Evolutionary conservation across 2,113 vertebrate genomes (phyloP).

Genomic region (Odobenus rosmarus): DNA sequence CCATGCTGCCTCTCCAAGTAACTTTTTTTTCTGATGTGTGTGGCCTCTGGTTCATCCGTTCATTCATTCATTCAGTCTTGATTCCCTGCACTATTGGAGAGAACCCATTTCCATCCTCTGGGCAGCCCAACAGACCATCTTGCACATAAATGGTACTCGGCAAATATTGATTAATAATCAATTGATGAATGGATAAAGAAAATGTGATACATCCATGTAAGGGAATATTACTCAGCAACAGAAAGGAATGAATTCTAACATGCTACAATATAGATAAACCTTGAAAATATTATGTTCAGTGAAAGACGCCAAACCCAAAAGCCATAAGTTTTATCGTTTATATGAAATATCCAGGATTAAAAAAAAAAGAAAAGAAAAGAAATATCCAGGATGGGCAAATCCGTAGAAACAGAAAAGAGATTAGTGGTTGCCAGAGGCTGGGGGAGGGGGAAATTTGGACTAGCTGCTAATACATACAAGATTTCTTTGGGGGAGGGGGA

Average conservation of each 20-base stretch:
- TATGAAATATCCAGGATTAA: neutral
- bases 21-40: neutral
- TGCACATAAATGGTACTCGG: neutral
- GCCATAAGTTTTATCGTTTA: neutral
- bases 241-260: neutral
- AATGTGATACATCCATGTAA: neutral
- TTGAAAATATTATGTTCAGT: neutral
- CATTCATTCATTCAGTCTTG: neutral
- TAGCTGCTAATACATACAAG: neutral
- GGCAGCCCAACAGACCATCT: neutral
- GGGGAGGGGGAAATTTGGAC: no score
- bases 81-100: neutral
- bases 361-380: neutral
- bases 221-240: neutral
- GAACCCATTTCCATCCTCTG: neutral
- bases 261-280: neutral
- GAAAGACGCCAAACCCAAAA: neutral
- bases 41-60: neutral
- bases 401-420: neutral
- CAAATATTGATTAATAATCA: neutral
- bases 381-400: neutral
- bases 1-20: neutral
- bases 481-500: neutral
- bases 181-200: neutral
- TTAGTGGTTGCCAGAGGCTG: neutral